Base-by-base conservation (phyloP, 1,140 invertebrate species). In the Bombus superbus region DNA sequence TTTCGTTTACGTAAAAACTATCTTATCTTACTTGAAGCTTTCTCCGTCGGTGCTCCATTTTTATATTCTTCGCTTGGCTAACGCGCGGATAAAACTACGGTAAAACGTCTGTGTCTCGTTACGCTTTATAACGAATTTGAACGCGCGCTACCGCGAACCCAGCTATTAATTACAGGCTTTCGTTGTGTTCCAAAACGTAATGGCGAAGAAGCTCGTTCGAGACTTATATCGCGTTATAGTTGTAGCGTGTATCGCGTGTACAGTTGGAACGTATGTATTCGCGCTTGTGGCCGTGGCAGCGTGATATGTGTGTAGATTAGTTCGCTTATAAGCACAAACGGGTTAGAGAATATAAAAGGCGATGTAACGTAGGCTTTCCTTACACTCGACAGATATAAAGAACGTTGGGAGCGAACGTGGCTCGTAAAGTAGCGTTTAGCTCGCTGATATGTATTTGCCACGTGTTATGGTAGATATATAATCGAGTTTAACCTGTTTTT, bases 301-400 rank as follows among this genome's bases (percentile, higher is more conserved):
- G 3, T 66, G n/a, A 32, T 53, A 2, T 64, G 22, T n/a, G 42
- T 81, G 66, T 25, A 71, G 35, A 71, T 81, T 81, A 81, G 44
- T 71, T 10, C 66, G 44, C 47, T 71, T 57, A 40, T 38, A 71
- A 81, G 66, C 66, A n/a, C 44, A 81, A 81, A 57, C 42, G 47
- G 64, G 66, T 71, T 81, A 71, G 35, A 47, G 47, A 81, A 25
- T 68, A 47, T 71, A 71, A 81, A 81, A 81, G 66, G 66, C 28
- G 32, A 71, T 25, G 44, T 53, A 40, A 57, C 40, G 69, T 68
- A 81, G 35, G 42, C 44, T 38, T 57, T 81, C 66, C 47, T 81
- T 71, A 71, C 47, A 42, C 66, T 69, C 44, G 35, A 81, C 66
- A 81, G 66, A 57, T 81, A 81, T 71, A 71, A 81, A 71, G 47